phyloP scores from a whole-genome alignment of 2,888 invertebrate genomes.

The Branchipolynoe longqiensis region DNA sequence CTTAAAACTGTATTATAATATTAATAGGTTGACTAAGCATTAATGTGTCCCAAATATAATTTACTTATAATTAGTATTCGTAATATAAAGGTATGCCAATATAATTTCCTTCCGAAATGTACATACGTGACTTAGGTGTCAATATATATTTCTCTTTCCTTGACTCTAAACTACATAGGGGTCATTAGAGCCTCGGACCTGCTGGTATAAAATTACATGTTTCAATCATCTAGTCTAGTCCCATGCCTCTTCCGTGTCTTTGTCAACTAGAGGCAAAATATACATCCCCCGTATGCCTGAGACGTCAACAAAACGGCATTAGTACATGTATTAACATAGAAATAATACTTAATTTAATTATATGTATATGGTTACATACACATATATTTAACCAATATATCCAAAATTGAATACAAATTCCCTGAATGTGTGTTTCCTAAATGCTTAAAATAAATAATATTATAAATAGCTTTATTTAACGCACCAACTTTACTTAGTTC shows the following conservation, averaged over 20 bases:
- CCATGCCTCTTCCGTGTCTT: slow-evolving; percentile 13
- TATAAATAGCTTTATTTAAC: too few relatives aligned
- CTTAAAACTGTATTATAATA: not conserved
- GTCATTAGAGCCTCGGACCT: slow-evolving; percentile 22
- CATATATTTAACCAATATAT: too few relatives aligned
- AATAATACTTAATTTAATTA: too few relatives aligned
- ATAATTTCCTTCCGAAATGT: slow-evolving; percentile 18
- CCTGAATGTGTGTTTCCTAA: too few relatives aligned
- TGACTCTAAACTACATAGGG: slow-evolving; percentile 43
- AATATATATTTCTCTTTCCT: slow-evolving; percentile 29
- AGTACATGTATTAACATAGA: too few relatives aligned
- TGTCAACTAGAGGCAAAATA: slow-evolving; percentile 35
- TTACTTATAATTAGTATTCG: too few relatives aligned
- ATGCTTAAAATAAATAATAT: too few relatives aligned
- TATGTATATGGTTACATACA: too few relatives aligned
- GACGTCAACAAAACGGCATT: too few relatives aligned
- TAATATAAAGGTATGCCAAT: slow-evolving; percentile 4
- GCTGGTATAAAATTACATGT: slow-evolving; percentile 47
- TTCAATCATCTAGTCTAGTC: slow-evolving; percentile 32
- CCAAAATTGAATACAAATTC: too few relatives aligned
- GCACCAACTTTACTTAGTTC: too few relatives aligned
- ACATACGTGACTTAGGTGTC: slow-evolving; percentile 1
- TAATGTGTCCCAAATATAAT: too few relatives aligned
- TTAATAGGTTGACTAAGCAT: not conserved
- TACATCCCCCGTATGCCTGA: slow-evolving; percentile 36